Conservation (phyloP, 2,888 invertebrate species). For the Sinodicranocentrus sp. region DNA sequence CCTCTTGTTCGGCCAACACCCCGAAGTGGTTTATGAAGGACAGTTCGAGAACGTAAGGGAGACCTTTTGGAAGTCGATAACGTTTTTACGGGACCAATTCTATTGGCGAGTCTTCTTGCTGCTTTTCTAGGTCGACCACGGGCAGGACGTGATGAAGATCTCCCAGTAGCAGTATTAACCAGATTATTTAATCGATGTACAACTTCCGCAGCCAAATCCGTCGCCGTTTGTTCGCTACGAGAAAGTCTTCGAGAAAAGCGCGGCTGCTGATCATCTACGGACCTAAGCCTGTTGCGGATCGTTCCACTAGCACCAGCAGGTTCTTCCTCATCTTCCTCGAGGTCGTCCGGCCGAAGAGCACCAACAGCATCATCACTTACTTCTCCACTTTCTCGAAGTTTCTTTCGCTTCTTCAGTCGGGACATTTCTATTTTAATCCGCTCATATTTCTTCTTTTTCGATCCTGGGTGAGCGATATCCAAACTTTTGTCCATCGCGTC, state of each 20-base stretch:
- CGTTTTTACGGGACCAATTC: neutral
- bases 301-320: conserved; percentile 34
- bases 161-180: neutral
- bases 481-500: conserved; percentile 83
- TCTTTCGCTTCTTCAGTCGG: conserved; percentile 38
- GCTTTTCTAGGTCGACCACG: conserved; percentile 45
- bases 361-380: neutral
- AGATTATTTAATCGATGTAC: neutral
- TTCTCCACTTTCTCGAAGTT: neutral
- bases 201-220: neutral
- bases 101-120: neutral
- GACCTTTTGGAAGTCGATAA: neutral
- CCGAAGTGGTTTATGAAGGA: neutral
- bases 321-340: conserved; percentile 32
- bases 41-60: neutral
- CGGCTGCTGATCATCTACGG: conserved; percentile 28
- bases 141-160: neutral
- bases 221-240: neutral
- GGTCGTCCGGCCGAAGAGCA: conserved; percentile 35
- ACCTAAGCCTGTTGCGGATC: conserved; percentile 50
- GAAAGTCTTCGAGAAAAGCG: conserved; percentile 38
- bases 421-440: conserved; percentile 76
- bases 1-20: conserved; percentile 1
- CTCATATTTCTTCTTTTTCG: conserved; percentile 82
- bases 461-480: conserved; percentile 82